These are phyloP conservation scores for Drosophila bunnanda DNA, from an alignment of 2,888 invertebrate genomes.

Conservation along the genomic window DNA sequence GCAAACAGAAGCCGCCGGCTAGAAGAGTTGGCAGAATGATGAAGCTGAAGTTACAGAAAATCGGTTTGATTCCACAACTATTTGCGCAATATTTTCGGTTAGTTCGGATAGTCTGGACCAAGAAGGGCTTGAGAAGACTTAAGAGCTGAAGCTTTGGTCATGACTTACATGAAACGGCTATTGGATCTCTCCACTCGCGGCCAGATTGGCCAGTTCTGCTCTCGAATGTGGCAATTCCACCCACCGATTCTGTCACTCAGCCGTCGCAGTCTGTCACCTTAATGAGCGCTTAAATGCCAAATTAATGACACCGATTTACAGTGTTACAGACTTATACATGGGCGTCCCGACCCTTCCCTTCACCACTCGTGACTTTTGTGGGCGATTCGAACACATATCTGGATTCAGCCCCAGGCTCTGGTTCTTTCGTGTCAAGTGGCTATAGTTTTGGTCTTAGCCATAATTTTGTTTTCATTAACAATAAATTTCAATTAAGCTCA, in stretches of 20 bases:
- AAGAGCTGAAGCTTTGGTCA: neutral
- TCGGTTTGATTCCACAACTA: slow-evolving; percentile 5
- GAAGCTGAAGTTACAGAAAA: neutral
- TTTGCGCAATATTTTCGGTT: neutral
- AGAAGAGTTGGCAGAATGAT: slow-evolving; percentile 17
- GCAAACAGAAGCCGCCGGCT: slow-evolving; percentile 68
- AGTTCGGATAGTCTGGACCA: neutral
- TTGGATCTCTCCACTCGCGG: neutral
- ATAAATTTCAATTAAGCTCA: slow-evolving; percentile 81
- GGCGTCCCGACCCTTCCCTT: slow-evolving; percentile 7
- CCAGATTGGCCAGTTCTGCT: slow-evolving; percentile 25
- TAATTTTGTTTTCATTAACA: slow-evolving; percentile 74
- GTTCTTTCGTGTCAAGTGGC: slow-evolving; percentile 71
- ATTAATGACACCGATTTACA: slow-evolving; percentile 57
- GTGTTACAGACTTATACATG: neutral
- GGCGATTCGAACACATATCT: slow-evolving; percentile 22
- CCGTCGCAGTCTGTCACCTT: slow-evolving; percentile 64
- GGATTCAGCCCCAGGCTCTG: slow-evolving; percentile 12
- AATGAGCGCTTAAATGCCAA: slow-evolving; percentile 74
- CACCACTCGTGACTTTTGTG: slow-evolving; percentile 31
- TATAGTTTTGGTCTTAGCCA: slow-evolving; percentile 56
- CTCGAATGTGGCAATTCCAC: slow-evolving; percentile 41
- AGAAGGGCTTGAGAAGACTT: slow-evolving; percentile 10
- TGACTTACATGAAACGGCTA: neutral
- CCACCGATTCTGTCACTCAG: slow-evolving; percentile 72